Evolutionary conservation across 1,140 invertebrate genomes (phyloP).

Genomic region (Trachymyrmex cornetzi): DNA sequence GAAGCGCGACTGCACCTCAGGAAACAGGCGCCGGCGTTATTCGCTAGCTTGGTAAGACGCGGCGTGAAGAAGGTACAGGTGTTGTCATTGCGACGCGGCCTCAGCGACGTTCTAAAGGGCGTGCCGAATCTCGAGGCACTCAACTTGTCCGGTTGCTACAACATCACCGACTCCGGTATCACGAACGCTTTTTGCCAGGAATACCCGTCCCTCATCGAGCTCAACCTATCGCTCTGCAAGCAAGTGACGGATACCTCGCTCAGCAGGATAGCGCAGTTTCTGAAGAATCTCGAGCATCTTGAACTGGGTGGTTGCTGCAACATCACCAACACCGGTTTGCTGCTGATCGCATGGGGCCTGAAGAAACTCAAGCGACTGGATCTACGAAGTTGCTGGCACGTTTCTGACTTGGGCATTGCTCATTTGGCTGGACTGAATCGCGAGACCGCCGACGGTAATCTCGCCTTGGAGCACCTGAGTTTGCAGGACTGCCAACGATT

Average conservation of each 20-base stretch:
- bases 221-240: conserved; percentile 97
- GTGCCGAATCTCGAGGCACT: conserved; percentile 95
- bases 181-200: conserved; percentile 93
- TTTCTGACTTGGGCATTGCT: conserved; percentile 95
- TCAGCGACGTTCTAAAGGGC: conserved; percentile 94
- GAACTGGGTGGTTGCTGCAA: conserved; percentile 97
- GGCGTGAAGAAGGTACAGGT: conserved; percentile 96
- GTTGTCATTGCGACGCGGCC: conserved; percentile 93
- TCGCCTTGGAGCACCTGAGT: conserved; percentile 93
- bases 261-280: conserved; percentile 92
- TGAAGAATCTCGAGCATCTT: conserved; percentile 95
- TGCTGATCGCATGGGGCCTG: conserved; percentile 94
- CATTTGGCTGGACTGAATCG: conserved; percentile 93
- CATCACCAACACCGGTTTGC: conserved; percentile 94
- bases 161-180: conserved; percentile 94
- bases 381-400: conserved; percentile 96
- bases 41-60: conserved; percentile 93
- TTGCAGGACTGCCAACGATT: conserved; percentile 98
- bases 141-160: conserved; percentile 97
- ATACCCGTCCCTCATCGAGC: conserved; percentile 90
- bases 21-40: conserved; percentile 93
- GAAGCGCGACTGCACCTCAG: conserved; percentile 96
- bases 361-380: conserved; percentile 94
- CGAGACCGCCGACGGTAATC: conserved; percentile 90
- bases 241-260: conserved; percentile 96